Evolutionary conservation across 2,888 invertebrate species (phyloP), one percentile per base, ranked within the genome.

Genomic region (Emmelina monodactyla): DNA sequence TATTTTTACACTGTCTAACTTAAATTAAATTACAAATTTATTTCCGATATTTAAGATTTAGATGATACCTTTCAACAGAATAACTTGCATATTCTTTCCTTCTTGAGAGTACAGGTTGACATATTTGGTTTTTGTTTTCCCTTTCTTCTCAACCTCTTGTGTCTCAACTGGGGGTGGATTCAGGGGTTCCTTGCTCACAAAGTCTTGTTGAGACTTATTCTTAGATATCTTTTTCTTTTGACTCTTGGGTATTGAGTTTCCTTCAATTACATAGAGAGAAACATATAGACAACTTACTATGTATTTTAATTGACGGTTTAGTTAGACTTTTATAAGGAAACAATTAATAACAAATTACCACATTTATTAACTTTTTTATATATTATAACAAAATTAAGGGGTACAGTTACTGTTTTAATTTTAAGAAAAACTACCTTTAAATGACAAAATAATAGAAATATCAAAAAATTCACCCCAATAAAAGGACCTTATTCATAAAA

Each of bases 91-190:
- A 46, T 78, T 63, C 34, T 82, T 79, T 5, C 91, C 91, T 51
- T 91, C 90, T 46, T 85, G 83, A 0, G 87, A 84, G 60, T 88
- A 91, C 32, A 94, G 63, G 53, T 87, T 89, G 0, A 89, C 85
- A 71, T 81, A 92, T 62, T 92, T 92, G 0, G 82, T 76, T 50
- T 86, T 87, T 58, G 87, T 88, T 41, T 69, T 69, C n/a, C 43
- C 16, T 11, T 37, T 34, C 1, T 16, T 22, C 2, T 68, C 69
- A 1, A 41, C 22, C 2, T 62, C 62, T n/a, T 38, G 36, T 38
- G 40, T 22, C 37, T 41, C 41, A 33, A 36, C 29, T 40, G 31
- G 2, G 44, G 45, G 32, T 9, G 32, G 14, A 11, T 43, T 40
- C 0, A 43, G 43, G 14, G 43, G 43, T 11, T 64, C 63, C 2